These are phyloP conservation scores for Actinostola sp. DNA, from an alignment of 92 coral and sea anemone species.

Conservation along the genomic window DNA sequence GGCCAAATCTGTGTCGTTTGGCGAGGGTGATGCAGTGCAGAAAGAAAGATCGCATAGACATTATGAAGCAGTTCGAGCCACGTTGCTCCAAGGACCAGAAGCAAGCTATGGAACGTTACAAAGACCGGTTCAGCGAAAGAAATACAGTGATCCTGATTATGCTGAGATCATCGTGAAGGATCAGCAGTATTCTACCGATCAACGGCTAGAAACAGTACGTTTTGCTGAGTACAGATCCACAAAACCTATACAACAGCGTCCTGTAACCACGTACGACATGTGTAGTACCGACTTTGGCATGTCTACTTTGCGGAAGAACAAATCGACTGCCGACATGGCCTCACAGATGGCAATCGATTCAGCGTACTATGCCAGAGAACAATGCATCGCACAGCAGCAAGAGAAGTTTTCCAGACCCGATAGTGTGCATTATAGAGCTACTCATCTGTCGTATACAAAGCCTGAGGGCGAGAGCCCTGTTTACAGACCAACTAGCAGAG, in stretches of 20 bases:
- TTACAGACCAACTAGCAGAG: neutral
- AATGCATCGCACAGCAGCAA: neutral
- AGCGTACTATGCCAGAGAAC: neutral
- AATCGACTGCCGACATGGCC: slow-evolving; percentile 8
- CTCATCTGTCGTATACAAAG: neutral
- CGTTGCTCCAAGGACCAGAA: neutral
- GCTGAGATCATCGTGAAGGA: slow-evolving; percentile 14
- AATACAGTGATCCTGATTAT: slow-evolving; percentile 18
- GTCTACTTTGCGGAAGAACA: slow-evolving; percentile 14
- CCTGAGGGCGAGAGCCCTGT: neutral
- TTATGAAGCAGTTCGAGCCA: slow-evolving; percentile 28
- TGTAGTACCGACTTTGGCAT: slow-evolving; percentile 28
- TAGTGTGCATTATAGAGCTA: slow-evolving; percentile 1
- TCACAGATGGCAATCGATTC: neutral
- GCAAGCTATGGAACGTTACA: slow-evolving; percentile 15
- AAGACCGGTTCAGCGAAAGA: slow-evolving; percentile 2
- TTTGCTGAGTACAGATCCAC: slow-evolving; percentile 4
- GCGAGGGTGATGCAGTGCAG: slow-evolving; percentile 30
- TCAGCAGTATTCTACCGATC: neutral
- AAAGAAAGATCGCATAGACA: slow-evolving; percentile 15
- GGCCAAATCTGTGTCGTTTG: slow-evolving; percentile 43
- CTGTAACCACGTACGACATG: slow-evolving; percentile 14
- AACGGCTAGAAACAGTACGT: neutral
- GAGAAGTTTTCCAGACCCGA: neutral
- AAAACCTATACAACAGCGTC: neutral